Percentiles rank a stretch among this genome's conserved stretches.
Conservation (phyloP, 2,797 vertebrate genomes). For the Hyperoplus immaculatus region DNA sequence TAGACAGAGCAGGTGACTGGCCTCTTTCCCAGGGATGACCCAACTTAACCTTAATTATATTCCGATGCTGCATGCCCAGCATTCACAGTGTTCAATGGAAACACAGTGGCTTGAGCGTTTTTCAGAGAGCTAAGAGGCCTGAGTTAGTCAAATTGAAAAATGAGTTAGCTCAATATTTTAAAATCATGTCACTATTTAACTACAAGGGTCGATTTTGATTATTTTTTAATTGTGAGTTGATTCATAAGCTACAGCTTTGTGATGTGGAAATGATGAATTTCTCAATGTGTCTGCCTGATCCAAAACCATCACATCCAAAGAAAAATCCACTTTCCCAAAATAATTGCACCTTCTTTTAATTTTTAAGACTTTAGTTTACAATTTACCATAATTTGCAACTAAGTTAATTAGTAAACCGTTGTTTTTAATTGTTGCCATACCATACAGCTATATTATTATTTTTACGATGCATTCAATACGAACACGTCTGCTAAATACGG, state of each 20-base stretch:
- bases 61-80: background rate
- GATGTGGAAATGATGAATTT: background rate
- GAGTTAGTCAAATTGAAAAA: too few relatives aligned
- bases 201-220: too few relatives aligned
- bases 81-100: background rate
- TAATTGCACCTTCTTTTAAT: too few relatives aligned
- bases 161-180: too few relatives aligned
- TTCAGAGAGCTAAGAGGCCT: background rate
- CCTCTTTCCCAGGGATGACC: background rate
- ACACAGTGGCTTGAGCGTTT: background rate
- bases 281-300: background rate
- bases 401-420: background rate
- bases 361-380: background rate
- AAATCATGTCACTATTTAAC: too few relatives aligned
- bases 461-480: background rate
- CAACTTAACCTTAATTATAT: constrained; percentile 22
- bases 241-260: background rate
- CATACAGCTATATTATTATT: background rate
- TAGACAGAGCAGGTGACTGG: constrained; percentile 5
- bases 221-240: background rate
- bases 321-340: background rate
- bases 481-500: background rate
- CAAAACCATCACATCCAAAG: background rate
- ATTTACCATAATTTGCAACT: background rate
- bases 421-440: background rate